A percentile compares a stretch with the other conserved stretches of the same genome.
Evolutionary conservation across 1,140 invertebrate genomes (phyloP).

Genomic region (Rhopalosiphum padi): DNA sequence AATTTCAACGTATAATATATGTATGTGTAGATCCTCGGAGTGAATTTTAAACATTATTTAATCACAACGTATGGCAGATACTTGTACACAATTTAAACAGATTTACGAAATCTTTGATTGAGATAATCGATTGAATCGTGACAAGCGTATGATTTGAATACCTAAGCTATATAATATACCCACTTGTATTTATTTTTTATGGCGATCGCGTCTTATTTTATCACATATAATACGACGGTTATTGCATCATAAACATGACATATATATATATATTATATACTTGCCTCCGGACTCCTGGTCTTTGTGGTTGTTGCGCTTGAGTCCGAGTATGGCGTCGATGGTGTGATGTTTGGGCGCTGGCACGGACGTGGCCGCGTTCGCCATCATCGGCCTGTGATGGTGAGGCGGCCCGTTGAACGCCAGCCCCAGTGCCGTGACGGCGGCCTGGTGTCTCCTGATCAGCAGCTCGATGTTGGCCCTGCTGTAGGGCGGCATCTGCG

Average conservation of each 20-base stretch:
- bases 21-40: too few relatives aligned
- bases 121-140: neutral
- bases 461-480: conserved; percentile 59
- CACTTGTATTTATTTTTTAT: neutral
- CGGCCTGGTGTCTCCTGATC: conserved; percentile 59
- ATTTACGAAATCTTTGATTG: neutral
- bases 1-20: too few relatives aligned
- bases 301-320: conserved; percentile 32
- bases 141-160: too few relatives aligned
- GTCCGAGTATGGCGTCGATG: conserved; percentile 61
- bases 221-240: neutral
- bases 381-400: neutral
- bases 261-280: neutral
- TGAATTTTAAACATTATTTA: too few relatives aligned
- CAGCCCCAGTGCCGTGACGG: conserved; percentile 58
- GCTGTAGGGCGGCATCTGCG: conserved; percentile 45
- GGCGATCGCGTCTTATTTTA: neutral
- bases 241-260: neutral
- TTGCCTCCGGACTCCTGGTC: conserved; percentile 60
- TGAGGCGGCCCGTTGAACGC: conserved; percentile 41
- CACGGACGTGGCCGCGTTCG: conserved; percentile 40
- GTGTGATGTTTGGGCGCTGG: conserved; percentile 60
- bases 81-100: neutral
- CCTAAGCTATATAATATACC: too few relatives aligned
- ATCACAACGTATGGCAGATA: too few relatives aligned